Evolutionary conservation across 2,797 vertebrate species (phyloP).

Genomic region (Clarias fuscus): DNA sequence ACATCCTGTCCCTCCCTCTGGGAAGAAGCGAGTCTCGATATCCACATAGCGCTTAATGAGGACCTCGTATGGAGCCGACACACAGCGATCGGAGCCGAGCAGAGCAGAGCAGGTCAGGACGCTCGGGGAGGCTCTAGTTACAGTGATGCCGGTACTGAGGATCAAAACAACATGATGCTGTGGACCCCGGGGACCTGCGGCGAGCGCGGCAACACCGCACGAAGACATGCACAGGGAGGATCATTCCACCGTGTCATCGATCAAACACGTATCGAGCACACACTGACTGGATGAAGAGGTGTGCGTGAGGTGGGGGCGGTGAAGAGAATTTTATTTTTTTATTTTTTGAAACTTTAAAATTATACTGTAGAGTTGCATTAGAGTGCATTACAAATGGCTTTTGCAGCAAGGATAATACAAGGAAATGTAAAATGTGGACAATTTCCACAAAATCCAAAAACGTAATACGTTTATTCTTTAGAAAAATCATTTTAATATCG

Average conservation of each 20-base stretch:
- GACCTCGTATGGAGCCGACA: conserved; percentile 30
- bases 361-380: background rate
- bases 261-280: background rate
- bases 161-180: conserved; percentile 56
- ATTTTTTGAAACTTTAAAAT: background rate
- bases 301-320: background rate
- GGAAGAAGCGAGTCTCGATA: background rate
- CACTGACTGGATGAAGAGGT: background rate
- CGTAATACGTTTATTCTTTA: conserved; percentile 7
- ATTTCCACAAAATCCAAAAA: background rate
- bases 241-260: conserved; percentile 9
- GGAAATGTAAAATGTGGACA: background rate
- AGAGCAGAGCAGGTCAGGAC: conserved; percentile 30
- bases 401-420: background rate
- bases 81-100: conserved; percentile 33
- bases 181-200: conserved; percentile 39
- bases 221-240: conserved; percentile 3
- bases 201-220: conserved; percentile 5
- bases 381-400: background rate
- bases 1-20: background rate
- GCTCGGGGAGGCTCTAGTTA: conserved; percentile 62
- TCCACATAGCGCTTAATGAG: conserved; percentile 26
- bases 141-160: conserved; percentile 48
- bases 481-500: background rate
- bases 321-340: background rate